These are phyloP conservation scores for Lepidothrix coronata DNA, from an alignment of 2,113 vertebrate genomes.

Conservation along the genomic window DNA sequence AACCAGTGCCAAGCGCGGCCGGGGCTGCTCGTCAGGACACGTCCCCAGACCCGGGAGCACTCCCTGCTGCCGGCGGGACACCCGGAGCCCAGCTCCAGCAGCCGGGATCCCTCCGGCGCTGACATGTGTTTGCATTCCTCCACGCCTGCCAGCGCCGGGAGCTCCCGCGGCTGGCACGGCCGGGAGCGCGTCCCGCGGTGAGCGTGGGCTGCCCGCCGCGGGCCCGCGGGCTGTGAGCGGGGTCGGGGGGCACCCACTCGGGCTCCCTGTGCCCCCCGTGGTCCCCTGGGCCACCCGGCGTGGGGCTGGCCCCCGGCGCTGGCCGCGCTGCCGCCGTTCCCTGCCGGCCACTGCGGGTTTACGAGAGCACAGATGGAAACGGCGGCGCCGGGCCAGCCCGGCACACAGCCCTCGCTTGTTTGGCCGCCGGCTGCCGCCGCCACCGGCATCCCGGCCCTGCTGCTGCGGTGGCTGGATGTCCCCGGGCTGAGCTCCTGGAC, in stretches of 20 bases:
- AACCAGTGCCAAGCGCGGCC: neutral
- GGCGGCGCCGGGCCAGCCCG: neutral
- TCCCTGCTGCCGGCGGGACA: neutral
- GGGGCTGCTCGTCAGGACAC: neutral
- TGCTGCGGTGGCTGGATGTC: neutral
- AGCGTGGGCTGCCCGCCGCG: neutral
- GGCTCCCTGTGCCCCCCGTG: neutral
- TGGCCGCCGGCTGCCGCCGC: neutral
- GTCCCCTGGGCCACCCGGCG: neutral
- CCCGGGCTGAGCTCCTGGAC: neutral
- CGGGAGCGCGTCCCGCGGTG: fast-evolving
- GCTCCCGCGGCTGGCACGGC: neutral
- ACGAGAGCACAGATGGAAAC: neutral
- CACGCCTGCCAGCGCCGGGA: neutral
- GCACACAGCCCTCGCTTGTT: slow-evolving; percentile 14
- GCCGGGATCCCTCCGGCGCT: neutral
- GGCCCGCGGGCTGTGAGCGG: fast-evolving
- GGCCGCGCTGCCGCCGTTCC: neutral
- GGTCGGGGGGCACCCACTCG: neutral
- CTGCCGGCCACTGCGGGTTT: neutral
- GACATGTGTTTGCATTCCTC: neutral
- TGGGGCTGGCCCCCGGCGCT: neutral
- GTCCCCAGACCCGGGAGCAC: neutral
- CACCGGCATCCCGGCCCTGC: neutral
- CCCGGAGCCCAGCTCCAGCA: neutral